Conservation (phyloP, 1,140 invertebrate genomes). For the Hyposmocoma kahamanoa region DNA sequence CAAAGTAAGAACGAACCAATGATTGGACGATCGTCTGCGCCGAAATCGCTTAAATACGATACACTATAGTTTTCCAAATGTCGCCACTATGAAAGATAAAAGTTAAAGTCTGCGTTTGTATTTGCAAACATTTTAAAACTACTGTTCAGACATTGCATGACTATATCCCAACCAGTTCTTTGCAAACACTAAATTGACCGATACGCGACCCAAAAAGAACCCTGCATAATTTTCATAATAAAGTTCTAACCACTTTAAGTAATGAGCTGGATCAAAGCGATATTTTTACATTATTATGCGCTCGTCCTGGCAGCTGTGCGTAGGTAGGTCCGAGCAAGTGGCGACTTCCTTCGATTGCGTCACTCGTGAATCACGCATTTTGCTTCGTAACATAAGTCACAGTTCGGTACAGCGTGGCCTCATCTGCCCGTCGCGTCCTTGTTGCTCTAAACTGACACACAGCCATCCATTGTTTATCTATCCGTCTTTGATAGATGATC, state of each 20-base stretch:
- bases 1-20: too few species aligned
- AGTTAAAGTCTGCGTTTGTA: too few species aligned
- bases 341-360: conserved; percentile 60
- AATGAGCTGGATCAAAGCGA: conserved; percentile 27
- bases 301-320: conserved; percentile 33
- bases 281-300: conserved; percentile 34
- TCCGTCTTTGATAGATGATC: not conserved
- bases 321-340: conserved; percentile 51
- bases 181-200: too few species aligned
- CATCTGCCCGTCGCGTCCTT: conserved; percentile 19
- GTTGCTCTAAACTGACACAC: conserved; percentile 3
- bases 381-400: conserved; percentile 13
- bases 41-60: too few species aligned
- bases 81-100: too few species aligned
- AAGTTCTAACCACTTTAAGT: conserved; percentile 20
- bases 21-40: too few species aligned
- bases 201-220: too few species aligned
- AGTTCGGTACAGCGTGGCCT: conserved; percentile 20
- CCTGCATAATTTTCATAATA: conserved; percentile 7
- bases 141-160: too few species aligned
- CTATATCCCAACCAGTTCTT: too few species aligned
- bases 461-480: not conserved
- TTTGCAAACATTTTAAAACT: too few species aligned
- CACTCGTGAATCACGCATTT: conserved; percentile 53
- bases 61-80: too few species aligned